Evolutionary conservation across 2,888 invertebrate species (phyloP).

Genomic region (Lepetodrilus schrolli): DNA sequence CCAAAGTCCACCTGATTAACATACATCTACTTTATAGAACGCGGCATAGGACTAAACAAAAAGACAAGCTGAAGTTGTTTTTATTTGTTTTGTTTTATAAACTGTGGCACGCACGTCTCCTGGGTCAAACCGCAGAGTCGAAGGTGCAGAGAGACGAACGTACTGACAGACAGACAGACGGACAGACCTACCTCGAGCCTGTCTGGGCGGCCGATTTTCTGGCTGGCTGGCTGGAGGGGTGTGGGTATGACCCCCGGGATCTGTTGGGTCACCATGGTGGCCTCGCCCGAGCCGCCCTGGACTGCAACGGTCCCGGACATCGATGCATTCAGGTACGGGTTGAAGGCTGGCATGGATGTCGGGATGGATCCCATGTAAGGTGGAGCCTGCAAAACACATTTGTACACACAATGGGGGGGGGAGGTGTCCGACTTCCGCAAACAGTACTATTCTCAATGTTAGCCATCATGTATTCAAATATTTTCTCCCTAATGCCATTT

Average conservation of each 20-base stretch:
- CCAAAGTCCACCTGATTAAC: no score
- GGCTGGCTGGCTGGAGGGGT: slow-evolving; percentile 71
- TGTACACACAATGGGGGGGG: not conserved
- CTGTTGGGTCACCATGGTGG: slow-evolving; percentile 52
- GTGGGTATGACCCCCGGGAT: slow-evolving; percentile 58
- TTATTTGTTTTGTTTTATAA: no score
- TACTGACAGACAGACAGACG: no score
- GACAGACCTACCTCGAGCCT: slow-evolving; percentile 89
- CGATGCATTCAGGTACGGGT: slow-evolving; percentile 54
- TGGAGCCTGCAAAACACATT: slow-evolving; percentile 47
- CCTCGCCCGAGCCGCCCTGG: slow-evolving; percentile 50
- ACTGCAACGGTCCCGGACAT: slow-evolving; percentile 51
- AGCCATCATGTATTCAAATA: no score
- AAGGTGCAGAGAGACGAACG: no score
- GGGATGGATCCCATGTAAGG: slow-evolving; percentile 58
- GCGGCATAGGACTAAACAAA: no score
- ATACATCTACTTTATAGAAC: no score
- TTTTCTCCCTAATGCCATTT: no score
- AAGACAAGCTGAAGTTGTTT: no score
- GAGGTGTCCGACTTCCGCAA: no score
- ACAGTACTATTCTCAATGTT: not conserved
- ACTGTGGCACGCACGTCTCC: no score
- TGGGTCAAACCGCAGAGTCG: no score
- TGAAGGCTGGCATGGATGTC: slow-evolving; percentile 55
- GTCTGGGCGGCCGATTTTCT: slow-evolving; percentile 94